These are phyloP conservation scores for Cyrtonyx montezumae DNA, from an alignment of 2,113 vertebrate species.

Conservation along the genomic window DNA sequence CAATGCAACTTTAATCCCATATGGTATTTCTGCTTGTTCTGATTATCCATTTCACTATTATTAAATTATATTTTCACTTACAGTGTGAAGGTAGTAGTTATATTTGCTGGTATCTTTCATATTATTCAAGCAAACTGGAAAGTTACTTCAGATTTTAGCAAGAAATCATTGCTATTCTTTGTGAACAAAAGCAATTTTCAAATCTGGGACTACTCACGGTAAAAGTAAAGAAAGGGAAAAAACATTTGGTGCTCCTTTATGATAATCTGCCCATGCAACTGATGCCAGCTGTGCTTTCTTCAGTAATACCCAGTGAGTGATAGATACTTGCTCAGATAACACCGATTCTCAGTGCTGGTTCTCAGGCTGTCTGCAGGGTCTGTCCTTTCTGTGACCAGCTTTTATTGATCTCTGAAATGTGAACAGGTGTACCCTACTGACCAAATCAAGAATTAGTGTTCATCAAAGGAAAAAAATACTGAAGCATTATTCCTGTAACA, in stretches of 20 bases:
- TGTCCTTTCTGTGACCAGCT: background rate
- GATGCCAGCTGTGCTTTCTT: constrained; percentile 24
- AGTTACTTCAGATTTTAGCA: background rate
- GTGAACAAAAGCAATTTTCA: background rate
- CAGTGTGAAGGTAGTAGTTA: background rate
- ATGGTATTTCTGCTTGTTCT: constrained; percentile 14
- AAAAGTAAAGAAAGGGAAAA: background rate
- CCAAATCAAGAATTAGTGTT: background rate
- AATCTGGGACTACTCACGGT: background rate
- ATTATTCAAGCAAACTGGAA: background rate
- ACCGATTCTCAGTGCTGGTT: background rate
- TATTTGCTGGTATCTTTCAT: background rate
- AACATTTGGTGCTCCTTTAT: background rate
- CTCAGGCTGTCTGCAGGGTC: background rate
- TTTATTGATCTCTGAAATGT: background rate
- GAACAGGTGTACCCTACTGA: background rate
- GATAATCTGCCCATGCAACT: background rate
- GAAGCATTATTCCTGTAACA: background rate
- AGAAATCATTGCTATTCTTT: background rate
- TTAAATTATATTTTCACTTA: constrained; percentile 4
- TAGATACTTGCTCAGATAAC: background rate
- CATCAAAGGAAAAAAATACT: background rate
- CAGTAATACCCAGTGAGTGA: background rate
- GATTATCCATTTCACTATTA: constrained; percentile 18
- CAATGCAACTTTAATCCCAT: constrained; percentile 11